Conservation (phyloP, 1,140 invertebrate genomes). For the Tetraneura akinire region DNA sequence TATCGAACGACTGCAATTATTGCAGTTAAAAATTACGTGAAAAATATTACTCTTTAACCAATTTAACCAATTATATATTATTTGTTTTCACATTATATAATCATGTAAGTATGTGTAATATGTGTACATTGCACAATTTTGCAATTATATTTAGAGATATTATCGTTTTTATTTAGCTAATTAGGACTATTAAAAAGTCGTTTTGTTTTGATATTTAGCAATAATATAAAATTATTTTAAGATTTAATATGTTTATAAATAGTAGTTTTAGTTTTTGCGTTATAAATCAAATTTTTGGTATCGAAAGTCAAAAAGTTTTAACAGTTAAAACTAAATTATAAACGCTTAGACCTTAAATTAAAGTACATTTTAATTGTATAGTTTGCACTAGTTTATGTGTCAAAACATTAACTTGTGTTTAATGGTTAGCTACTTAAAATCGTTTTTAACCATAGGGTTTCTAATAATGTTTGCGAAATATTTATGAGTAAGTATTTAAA, state of each 20-base stretch:
- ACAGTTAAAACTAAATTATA: not conserved
- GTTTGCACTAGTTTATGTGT: slow-evolving; percentile 18
- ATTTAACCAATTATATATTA: no score
- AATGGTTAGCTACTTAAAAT: not conserved
- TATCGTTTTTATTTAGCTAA: not conserved
- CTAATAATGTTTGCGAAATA: not conserved
- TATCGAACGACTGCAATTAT: not conserved
- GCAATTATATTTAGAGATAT: not conserved
- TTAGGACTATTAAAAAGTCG: no score
- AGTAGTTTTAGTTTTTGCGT: not conserved
- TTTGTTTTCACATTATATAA: no score
- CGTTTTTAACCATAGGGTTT: not conserved
- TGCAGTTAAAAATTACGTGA: not conserved
- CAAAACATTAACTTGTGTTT: slow-evolving; percentile 19
- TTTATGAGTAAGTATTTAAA: not conserved
- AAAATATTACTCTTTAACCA: no score
- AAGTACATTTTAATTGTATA: slow-evolving; percentile 5
- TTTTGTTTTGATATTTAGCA: not conserved
- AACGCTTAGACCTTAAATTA: no score
- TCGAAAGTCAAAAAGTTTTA: not conserved
- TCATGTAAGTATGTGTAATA: not conserved
- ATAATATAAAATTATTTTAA: not conserved
- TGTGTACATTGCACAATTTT: not conserved
- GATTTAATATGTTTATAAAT: not conserved
- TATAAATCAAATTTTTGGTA: not conserved